Conservation (phyloP, 2,888 invertebrate genomes). For the Leptopilina drosophilae region DNA sequence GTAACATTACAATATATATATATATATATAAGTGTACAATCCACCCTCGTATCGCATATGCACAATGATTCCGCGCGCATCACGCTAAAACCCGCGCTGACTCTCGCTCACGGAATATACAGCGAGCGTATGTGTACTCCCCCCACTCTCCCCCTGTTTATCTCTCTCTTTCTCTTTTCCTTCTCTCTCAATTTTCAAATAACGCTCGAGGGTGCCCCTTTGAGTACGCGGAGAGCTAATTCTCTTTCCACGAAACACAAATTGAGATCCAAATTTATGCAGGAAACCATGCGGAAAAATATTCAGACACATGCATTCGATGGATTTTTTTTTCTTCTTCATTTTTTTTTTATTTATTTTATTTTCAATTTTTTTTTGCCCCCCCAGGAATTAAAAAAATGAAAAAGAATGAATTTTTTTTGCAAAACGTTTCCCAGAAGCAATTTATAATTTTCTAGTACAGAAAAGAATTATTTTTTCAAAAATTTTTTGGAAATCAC, state of each 20-base stretch:
- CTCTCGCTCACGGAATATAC: not conserved
- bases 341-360: no score
- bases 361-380: no score
- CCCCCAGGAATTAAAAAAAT: not conserved
- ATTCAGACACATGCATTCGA: slow-evolving; percentile 5
- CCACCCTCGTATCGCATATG: slow-evolving; percentile 2
- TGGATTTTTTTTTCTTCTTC: no score
- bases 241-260: slow-evolving; percentile 29
- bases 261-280: slow-evolving; percentile 34
- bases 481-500: not conserved
- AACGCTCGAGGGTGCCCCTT: slow-evolving; percentile 39
- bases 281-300: slow-evolving; percentile 31
- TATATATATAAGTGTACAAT: not conserved
- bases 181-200: slow-evolving; percentile 36
- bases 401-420: not conserved
- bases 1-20: slow-evolving; percentile 13
- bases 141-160: no score
- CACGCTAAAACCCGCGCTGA: slow-evolving; percentile 10
- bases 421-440: not conserved
- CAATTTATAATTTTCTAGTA: not conserved
- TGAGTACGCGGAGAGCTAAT: slow-evolving; percentile 35
- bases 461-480: not conserved
- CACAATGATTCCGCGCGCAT: slow-evolving; percentile 23
- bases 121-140: slow-evolving; percentile 12
- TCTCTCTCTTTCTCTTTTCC: no score